These are phyloP conservation scores for Chlamydotis undulata DNA, from an alignment of 2,113 vertebrate genomes.

Conservation along the genomic window DNA sequence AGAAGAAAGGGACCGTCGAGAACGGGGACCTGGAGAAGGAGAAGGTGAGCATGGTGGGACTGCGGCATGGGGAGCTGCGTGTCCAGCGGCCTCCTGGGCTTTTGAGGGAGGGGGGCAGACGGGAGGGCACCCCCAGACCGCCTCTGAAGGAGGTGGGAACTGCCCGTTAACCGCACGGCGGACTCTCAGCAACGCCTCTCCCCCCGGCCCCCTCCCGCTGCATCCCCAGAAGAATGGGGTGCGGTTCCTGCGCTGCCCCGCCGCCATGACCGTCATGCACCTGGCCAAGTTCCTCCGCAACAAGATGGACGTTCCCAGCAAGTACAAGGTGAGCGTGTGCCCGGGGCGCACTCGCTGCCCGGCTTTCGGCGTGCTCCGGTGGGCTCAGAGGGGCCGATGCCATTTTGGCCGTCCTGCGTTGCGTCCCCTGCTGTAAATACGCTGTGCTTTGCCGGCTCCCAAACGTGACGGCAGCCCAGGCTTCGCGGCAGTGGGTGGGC, in stretches of 20 bases:
- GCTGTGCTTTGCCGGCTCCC: too few species aligned
- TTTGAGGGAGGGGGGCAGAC: background rate
- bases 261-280: slow-evolving; percentile 93
- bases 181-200: background rate
- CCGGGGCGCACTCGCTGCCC: background rate
- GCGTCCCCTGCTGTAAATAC: background rate
- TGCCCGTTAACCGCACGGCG: background rate
- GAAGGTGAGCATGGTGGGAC: slow-evolving; percentile 74
- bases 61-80: rapidly evolving
- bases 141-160: background rate
- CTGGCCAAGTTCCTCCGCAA: slow-evolving; percentile 92
- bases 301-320: slow-evolving; percentile 95
- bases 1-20: slow-evolving; percentile 74
- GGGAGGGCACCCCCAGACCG: background rate
- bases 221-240: slow-evolving; percentile 80
- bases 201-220: background rate
- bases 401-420: rapidly evolving
- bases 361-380: rapidly evolving
- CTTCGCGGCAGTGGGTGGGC: background rate
- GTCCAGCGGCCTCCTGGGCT: background rate
- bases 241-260: slow-evolving; percentile 91
- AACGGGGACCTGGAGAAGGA: slow-evolving; percentile 86
- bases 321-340: slow-evolving; percentile 81
- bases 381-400: background rate
- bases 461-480: background rate